Evolutionary conservation across 2,888 invertebrate genomes (phyloP).

Genomic region (Hyposoter dolosus): DNA sequence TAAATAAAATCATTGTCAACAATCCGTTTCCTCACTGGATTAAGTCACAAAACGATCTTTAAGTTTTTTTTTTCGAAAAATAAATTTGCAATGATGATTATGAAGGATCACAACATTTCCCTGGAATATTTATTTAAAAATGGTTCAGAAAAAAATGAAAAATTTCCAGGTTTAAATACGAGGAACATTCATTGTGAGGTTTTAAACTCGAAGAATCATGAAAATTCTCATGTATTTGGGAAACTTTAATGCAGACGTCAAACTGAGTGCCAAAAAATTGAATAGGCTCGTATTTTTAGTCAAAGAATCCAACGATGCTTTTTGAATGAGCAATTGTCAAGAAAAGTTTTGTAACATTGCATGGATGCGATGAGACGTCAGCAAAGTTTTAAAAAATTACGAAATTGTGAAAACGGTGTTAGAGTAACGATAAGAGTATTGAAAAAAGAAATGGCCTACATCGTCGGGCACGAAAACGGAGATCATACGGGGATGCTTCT

Average conservation of each 20-base stretch:
- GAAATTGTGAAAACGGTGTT: neutral
- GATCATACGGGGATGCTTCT: slow-evolving; percentile 81
- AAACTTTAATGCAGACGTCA: neutral
- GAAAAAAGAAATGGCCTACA: slow-evolving; percentile 74
- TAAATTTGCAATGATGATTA: neutral
- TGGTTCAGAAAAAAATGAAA: neutral
- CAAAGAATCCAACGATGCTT: neutral
- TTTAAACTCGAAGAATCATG: neutral
- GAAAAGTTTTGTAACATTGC: neutral
- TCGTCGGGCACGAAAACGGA: slow-evolving; percentile 82
- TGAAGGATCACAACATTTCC: neutral
- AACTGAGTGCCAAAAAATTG: neutral
- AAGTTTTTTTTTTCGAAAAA: neutral
- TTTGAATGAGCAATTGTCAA: neutral
- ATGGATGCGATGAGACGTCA: neutral
- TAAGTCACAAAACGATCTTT: neutral
- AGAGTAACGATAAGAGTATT: slow-evolving; percentile 14
- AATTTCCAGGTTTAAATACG: neutral
- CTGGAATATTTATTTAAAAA: neutral
- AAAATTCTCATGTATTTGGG: neutral
- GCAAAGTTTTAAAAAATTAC: neutral
- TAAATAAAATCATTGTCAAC: neutral
- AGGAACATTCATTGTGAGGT: neutral
- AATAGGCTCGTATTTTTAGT: neutral
- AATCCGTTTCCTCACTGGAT: neutral